Conservation (phyloP, 2,797 vertebrate genomes). For the Dallia pectoralis region DNA sequence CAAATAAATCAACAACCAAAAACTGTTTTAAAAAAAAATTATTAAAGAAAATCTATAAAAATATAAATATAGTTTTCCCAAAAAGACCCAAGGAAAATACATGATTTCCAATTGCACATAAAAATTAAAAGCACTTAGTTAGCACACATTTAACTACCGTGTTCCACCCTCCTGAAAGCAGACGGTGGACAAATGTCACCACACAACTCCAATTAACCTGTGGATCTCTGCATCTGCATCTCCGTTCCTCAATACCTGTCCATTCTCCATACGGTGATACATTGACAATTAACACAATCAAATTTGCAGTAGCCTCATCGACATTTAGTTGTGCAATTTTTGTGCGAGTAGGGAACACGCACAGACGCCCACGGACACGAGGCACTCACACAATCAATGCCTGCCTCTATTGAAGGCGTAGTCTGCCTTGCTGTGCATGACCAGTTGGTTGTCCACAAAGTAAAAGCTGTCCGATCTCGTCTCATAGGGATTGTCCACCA, state of each 20-base stretch:
- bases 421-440: constrained; percentile 96
- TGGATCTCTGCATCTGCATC: not conserved
- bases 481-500: constrained; percentile 89
- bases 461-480: constrained; percentile 94
- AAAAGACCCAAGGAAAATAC: not conserved
- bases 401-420: constrained; percentile 90
- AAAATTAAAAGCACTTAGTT: not conserved
- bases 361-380: not conserved
- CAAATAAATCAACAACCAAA: too few relatives aligned
- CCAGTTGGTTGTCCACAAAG: constrained; percentile 91
- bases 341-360: not conserved
- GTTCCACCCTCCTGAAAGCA: not conserved
- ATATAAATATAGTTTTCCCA: not conserved
- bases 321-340: not conserved
- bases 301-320: not conserved
- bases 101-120: not conserved
- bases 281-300: not conserved
- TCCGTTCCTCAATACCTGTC: not conserved
- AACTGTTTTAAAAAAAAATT: too few relatives aligned
- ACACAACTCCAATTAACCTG: not conserved
- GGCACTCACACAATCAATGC: constrained; percentile 53
- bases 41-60: too few relatives aligned
- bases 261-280: not conserved
- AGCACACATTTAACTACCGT: not conserved
- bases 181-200: not conserved